phyloP scores from a whole-genome alignment of 2,888 invertebrate species.

The Saturnia pavonia region DNA sequence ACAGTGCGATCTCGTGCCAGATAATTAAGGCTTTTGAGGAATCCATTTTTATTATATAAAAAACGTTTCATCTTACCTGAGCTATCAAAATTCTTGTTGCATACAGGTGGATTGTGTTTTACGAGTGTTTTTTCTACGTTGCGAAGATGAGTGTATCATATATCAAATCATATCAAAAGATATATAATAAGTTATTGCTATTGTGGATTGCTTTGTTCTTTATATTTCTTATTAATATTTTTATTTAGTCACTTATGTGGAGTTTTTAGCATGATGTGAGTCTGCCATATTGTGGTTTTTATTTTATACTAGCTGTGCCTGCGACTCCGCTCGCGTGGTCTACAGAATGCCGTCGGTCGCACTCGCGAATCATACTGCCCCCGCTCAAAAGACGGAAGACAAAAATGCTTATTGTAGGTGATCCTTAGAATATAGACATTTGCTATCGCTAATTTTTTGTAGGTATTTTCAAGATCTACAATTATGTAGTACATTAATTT shows the following conservation, averaged over 20 bases:
- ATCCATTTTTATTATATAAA: constrained; percentile 64
- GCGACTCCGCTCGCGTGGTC: no score
- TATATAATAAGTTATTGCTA: constrained; percentile 1
- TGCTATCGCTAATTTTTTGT: no score
- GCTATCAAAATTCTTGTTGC: constrained; percentile 57
- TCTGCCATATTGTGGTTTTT: no score
- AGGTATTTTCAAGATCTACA: no score
- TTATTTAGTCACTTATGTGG: neutral
- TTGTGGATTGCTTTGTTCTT: neutral
- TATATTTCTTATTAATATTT: neutral
- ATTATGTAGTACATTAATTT: no score
- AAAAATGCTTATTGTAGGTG: no score
- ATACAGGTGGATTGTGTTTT: constrained; percentile 51
- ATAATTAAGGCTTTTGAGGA: constrained; percentile 76
- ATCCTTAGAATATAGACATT: no score
- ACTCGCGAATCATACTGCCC: no score
- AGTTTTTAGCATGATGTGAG: no score
- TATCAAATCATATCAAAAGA: constrained; percentile 10
- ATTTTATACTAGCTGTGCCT: no score
- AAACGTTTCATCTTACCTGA: constrained; percentile 76
- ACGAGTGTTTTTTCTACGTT: constrained; percentile 8
- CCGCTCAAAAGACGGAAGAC: no score
- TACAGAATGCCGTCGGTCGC: no score
- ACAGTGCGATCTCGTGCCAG: constrained; percentile 75
- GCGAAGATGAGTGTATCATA: constrained; percentile 4